These are phyloP conservation scores for Microtus montanus DNA, from an alignment of 2,113 vertebrate species.

Conservation along the genomic window DNA sequence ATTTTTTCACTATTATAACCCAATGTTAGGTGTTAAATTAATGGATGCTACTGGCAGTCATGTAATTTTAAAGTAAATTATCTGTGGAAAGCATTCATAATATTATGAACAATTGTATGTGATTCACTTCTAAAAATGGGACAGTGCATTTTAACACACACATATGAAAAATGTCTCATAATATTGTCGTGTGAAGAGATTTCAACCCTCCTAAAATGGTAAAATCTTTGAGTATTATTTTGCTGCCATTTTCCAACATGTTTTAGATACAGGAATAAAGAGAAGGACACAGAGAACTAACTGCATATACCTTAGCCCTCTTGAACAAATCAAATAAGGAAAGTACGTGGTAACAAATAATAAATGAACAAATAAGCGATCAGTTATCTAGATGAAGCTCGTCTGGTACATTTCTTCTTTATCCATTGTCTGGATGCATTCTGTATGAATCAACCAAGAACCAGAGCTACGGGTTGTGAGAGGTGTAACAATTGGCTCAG, in stretches of 20 bases:
- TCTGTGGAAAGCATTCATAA: constrained; percentile 8
- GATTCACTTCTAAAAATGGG: constrained; percentile 22
- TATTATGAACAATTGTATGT: background rate
- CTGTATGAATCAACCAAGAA: background rate
- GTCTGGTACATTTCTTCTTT: background rate
- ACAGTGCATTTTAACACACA: background rate
- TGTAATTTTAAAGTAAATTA: constrained; percentile 26
- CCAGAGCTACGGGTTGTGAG: background rate
- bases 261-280: background rate
- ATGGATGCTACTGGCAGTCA: background rate
- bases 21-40: background rate
- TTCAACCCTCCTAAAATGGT: background rate
- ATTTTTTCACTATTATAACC: background rate
- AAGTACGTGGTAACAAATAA: background rate
- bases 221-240: background rate
- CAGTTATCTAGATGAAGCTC: background rate
- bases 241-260: background rate
- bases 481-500: background rate
- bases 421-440: background rate
- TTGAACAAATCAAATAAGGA: background rate
- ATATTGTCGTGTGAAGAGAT: background rate
- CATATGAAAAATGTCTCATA: background rate
- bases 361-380: background rate
- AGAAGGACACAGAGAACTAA: background rate
- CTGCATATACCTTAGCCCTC: background rate